These are phyloP conservation scores for Pollicipes pollicipes DNA, from an alignment of 1,140 invertebrate species.

Conservation along the genomic window DNA sequence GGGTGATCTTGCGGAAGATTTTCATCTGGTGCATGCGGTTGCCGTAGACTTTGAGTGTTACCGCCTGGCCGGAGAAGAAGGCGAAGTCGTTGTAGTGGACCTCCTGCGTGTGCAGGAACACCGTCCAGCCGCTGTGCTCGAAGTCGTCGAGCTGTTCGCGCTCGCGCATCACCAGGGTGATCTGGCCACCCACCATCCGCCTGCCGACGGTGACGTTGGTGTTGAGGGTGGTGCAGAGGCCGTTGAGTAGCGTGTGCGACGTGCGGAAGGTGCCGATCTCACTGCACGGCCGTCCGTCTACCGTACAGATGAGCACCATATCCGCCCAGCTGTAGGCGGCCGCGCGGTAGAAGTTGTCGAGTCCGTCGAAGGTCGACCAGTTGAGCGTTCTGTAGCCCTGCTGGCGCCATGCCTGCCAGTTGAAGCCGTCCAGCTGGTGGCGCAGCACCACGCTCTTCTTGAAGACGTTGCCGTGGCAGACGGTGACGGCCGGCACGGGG, in stretches of 20 bases:
- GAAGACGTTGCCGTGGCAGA: neutral
- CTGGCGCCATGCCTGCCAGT: neutral
- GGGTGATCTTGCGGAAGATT: neutral
- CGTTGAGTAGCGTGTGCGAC: neutral
- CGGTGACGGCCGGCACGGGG: constrained; percentile 3
- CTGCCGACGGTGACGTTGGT: neutral
- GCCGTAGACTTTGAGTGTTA: neutral
- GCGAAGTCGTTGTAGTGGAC: neutral
- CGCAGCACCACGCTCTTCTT: neutral
- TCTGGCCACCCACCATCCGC: neutral
- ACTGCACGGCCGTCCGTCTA: neutral
- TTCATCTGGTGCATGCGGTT: neutral
- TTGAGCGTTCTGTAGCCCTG: neutral
- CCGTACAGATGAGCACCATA: neutral
- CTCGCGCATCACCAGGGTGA: neutral
- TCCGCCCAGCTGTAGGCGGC: neutral
- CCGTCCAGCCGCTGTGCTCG: neutral
- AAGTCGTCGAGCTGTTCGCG: neutral
- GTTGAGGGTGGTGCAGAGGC: neutral
- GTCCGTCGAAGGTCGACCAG: neutral
- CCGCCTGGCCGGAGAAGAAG: neutral
- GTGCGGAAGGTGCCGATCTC: neutral
- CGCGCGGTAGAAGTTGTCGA: neutral
- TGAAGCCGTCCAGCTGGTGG: neutral
- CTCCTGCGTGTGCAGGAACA: neutral